These are phyloP conservation scores for Struthidea cinerea DNA, from an alignment of 2,113 vertebrate genomes.

Conservation along the genomic window DNA sequence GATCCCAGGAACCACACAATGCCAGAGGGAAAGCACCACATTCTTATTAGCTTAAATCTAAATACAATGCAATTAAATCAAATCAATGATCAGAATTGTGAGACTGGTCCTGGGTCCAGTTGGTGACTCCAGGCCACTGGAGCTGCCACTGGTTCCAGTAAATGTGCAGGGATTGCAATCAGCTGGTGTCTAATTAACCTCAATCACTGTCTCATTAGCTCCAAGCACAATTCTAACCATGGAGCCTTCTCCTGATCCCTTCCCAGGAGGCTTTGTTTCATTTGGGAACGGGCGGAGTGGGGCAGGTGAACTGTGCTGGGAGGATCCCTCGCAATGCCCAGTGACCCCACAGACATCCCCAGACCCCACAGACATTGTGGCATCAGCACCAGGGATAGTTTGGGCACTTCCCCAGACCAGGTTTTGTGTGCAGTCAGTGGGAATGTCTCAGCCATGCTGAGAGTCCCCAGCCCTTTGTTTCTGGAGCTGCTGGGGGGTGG, in stretches of 20 bases:
- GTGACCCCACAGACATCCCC: not conserved
- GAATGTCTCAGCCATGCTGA: not conserved
- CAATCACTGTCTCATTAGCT: not conserved
- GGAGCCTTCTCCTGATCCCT: not conserved
- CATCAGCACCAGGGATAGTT: not conserved
- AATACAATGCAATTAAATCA: not conserved
- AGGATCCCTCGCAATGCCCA: not conserved
- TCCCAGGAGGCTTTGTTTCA: not conserved
- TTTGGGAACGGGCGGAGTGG: not conserved
- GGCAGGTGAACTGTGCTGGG: not conserved
- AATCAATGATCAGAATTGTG: not conserved
- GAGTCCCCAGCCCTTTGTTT: not conserved
- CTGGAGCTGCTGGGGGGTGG: accelerated
- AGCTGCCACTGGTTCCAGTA: not conserved
- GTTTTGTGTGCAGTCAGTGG: not conserved
- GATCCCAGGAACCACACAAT: not conserved
- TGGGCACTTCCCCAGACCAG: not conserved
- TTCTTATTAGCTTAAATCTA: not conserved
- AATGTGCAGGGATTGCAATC: not conserved
- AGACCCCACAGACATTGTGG: not conserved
- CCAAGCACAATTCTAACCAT: not conserved
- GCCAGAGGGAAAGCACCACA: not conserved
- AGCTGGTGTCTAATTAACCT: not conserved
- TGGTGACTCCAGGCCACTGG: not conserved
- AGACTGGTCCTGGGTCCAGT: not conserved